Conservation (phyloP, 1,140 invertebrate genomes). For the Hyles vespertilio region DNA sequence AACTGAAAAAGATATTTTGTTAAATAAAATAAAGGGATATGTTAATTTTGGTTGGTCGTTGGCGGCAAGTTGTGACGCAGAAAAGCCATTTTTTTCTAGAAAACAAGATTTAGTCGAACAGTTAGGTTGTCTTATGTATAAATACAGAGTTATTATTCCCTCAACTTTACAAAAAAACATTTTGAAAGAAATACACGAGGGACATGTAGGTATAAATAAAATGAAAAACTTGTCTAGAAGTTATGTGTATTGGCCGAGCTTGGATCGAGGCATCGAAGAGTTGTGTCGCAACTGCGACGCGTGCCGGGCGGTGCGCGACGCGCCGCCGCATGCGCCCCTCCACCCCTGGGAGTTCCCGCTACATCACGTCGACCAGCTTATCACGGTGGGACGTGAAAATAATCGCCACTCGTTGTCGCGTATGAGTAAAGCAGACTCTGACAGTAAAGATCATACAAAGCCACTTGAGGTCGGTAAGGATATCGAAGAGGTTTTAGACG, state of each 20-base stretch:
- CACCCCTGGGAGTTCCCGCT: conserved; percentile 39
- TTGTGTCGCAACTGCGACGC: conserved; percentile 25
- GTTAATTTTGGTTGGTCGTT: conserved; percentile 33
- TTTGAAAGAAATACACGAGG: conserved; percentile 57
- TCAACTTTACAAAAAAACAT: conserved; percentile 29
- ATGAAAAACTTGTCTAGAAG: conserved; percentile 67
- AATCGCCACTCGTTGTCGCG: conserved; percentile 1
- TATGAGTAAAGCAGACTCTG: not conserved
- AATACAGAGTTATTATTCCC: conserved; percentile 57
- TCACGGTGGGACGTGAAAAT: not conserved
- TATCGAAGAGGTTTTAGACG: not conserved
- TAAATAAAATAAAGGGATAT: conserved; percentile 30
- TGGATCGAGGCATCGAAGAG: conserved; percentile 60
- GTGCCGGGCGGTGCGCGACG: conserved; percentile 27
- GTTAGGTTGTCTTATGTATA: conserved; percentile 35
- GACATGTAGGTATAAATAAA: conserved; percentile 59
- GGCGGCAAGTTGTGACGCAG: conserved; percentile 10
- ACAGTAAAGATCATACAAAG: not conserved
- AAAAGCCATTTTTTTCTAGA: conserved; percentile 28
- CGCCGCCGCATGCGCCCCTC: conserved; percentile 27
- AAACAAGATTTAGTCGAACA: conserved; percentile 26
- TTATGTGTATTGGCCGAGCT: conserved; percentile 66
- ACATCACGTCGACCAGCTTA: conserved; percentile 7
- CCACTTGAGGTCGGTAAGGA: not conserved
- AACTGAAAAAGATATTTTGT: conserved; percentile 24